phyloP scores from a whole-genome alignment of 92 coral and sea anemone species.

The Meandrina meandrites region DNA sequence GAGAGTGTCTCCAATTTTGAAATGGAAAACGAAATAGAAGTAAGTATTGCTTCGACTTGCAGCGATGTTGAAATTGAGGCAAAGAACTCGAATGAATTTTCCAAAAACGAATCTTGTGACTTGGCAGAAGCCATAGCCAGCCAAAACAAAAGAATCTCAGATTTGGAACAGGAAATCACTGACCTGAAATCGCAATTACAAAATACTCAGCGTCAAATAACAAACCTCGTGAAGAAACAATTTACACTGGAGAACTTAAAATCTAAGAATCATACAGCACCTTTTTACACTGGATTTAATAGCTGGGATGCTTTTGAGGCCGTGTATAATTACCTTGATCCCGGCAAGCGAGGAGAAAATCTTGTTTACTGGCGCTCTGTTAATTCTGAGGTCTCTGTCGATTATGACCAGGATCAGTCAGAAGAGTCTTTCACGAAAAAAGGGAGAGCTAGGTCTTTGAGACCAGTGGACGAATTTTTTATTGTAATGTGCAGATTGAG shows the following conservation, averaged over 20 bases:
- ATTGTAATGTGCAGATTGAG: constrained; percentile 45
- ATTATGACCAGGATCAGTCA: background rate
- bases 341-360: background rate
- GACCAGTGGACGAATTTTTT: constrained; percentile 53
- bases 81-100: too few relatives aligned
- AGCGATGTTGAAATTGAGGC: too few relatives aligned
- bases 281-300: background rate
- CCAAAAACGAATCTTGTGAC: too few relatives aligned
- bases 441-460: constrained; percentile 47
- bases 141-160: too few relatives aligned
- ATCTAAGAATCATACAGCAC: background rate
- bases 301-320: background rate
- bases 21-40: too few relatives aligned
- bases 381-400: background rate
- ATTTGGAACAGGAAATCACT: background rate
- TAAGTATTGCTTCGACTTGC: too few relatives aligned
- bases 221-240: background rate
- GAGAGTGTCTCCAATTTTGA: too few relatives aligned
- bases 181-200: background rate
- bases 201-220: background rate
- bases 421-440: background rate
- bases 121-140: background rate
- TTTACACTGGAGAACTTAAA: background rate
- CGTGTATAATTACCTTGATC: background rate
- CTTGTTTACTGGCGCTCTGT: background rate